Conservation (phyloP, 2,113 vertebrate genomes). For the Bubo scandiacus region DNA sequence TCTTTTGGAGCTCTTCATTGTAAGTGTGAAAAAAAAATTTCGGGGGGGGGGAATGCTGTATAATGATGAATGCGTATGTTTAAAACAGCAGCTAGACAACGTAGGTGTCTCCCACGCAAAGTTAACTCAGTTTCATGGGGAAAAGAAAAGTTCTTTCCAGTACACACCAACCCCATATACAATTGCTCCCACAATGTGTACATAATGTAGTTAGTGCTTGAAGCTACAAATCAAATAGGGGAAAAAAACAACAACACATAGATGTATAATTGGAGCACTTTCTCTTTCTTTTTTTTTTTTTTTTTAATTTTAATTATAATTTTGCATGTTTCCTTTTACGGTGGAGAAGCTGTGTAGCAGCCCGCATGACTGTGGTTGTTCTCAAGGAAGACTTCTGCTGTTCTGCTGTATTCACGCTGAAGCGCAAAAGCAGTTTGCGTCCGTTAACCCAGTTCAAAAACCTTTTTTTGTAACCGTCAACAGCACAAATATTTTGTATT, state of each 20-base stretch:
- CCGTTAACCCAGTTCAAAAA: conserved; percentile 74
- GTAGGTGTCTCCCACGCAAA: not conserved
- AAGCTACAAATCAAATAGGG: conserved; percentile 66
- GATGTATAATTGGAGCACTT: conserved; percentile 74
- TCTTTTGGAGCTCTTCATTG: conserved; percentile 2
- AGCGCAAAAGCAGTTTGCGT: conserved; percentile 73
- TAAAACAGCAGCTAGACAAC: not conserved
- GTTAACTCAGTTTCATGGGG: not conserved
- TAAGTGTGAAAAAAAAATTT: not conserved
- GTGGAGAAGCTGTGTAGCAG: conserved; percentile 80
- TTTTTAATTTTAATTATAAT: conserved; percentile 69
- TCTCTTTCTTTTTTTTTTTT: not conserved
- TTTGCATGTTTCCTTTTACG: conserved; percentile 91
- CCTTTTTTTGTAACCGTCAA: conserved; percentile 93
- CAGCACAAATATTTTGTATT: conserved; percentile 99
- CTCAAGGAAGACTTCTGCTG: conserved; percentile 75
- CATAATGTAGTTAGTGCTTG: conserved; percentile 80
- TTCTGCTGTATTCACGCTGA: conserved; percentile 71
- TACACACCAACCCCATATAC: not conserved
- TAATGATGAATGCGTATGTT: not conserved
- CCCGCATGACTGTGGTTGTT: conserved; percentile 86
- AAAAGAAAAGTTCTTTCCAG: not conserved
- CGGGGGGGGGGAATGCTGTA: not conserved
- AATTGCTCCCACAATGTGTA: conserved; percentile 69
- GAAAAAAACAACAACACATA: conserved; percentile 17